Conservation (phyloP, 2,888 invertebrate genomes). For the Agrotis ipsilon region DNA sequence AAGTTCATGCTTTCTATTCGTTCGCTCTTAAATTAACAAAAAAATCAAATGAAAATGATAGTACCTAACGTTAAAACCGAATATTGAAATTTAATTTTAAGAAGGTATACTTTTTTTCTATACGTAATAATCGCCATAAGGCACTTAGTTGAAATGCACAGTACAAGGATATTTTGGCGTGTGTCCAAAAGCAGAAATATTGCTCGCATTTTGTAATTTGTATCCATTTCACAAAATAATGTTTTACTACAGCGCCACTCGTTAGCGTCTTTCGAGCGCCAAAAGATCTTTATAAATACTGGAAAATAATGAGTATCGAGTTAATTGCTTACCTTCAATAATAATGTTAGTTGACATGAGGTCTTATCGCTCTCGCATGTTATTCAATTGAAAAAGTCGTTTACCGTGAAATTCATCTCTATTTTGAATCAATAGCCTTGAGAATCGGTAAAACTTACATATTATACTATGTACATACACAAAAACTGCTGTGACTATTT, state of each 20-base stretch:
- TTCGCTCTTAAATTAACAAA: too few species aligned
- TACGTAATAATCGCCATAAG: too few species aligned
- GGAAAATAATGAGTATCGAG: background rate
- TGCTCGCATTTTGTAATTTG: background rate
- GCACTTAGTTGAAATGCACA: background rate
- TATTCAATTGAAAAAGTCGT: slow-evolving; percentile 5
- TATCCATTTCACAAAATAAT: background rate
- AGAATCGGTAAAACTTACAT: too few species aligned
- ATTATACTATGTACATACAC: too few species aligned
- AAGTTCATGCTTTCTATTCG: too few species aligned
- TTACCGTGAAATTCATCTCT: slow-evolving; percentile 12
- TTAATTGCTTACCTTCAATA: background rate
- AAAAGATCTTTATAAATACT: background rate
- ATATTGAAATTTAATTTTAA: too few species aligned
- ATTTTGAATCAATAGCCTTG: background rate
- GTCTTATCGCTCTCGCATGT: slow-evolving; percentile 21
- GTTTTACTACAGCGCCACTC: background rate
- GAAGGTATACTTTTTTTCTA: too few species aligned
- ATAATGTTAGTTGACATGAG: slow-evolving; percentile 3
- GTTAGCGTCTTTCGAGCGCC: too few species aligned
- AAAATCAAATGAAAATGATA: too few species aligned
- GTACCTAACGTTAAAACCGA: too few species aligned
- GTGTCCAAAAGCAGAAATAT: background rate
- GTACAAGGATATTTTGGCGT: background rate
- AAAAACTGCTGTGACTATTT: too few species aligned